A percentile compares a stretch with the other conserved stretches of the same genome.
These are phyloP conservation scores for Panthera uncia DNA, from an alignment of 2,113 vertebrate genomes.

Conservation along the genomic window DNA sequence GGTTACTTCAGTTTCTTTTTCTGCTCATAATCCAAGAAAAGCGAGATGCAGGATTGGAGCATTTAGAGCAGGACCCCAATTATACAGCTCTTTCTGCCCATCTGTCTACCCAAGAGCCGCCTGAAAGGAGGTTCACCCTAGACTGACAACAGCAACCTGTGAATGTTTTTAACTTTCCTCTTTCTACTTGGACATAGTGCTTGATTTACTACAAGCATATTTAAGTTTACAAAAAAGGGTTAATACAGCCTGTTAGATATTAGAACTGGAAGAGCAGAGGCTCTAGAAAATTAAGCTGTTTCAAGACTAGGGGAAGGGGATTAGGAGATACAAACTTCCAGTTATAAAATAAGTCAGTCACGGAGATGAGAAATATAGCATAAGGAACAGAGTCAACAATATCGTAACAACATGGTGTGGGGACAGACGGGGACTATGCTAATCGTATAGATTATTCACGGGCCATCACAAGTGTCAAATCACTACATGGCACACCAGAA, in stretches of 20 bases:
- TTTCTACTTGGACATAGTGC: background rate
- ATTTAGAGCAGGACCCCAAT: too few relatives aligned
- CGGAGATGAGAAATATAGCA: background rate
- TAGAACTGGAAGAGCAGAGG: background rate
- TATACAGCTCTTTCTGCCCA: background rate
- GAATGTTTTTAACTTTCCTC: background rate
- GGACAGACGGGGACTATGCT: background rate
- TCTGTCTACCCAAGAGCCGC: rapidly evolving
- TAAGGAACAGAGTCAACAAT: background rate
- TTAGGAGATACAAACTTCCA: background rate
- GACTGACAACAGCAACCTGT: background rate
- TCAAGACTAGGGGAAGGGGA: background rate
- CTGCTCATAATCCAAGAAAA: background rate
- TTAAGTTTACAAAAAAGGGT: background rate
- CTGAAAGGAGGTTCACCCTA: too few relatives aligned
- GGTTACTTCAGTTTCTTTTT: constrained; percentile 46
- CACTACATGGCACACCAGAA: background rate
- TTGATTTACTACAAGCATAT: background rate
- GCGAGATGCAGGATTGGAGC: rapidly evolving
- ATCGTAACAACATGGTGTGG: background rate
- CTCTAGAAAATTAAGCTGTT: background rate
- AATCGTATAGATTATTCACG: too few relatives aligned
- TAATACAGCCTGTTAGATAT: background rate
- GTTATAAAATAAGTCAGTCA: background rate
- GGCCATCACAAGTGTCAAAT: background rate